Percentiles rank a stretch among this genome's conserved stretches.
Conservation (phyloP, 2,888 invertebrate species). For the Netelia virgata region DNA sequence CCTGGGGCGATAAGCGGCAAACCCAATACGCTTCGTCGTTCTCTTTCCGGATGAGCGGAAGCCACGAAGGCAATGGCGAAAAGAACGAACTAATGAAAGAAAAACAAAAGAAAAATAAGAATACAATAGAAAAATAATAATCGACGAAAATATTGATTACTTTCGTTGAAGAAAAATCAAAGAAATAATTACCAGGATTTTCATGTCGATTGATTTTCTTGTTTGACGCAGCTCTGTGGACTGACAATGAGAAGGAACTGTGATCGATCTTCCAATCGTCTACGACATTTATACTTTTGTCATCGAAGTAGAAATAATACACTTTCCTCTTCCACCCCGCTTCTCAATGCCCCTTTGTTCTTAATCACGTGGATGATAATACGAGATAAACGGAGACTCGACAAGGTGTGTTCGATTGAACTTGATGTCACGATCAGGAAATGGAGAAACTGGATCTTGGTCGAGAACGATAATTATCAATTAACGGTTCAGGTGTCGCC, state of each 20-base stretch:
- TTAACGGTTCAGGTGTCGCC: constrained; percentile 67
- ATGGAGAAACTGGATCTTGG: constrained; percentile 71
- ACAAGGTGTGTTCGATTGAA: constrained; percentile 50
- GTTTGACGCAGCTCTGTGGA: constrained; percentile 55
- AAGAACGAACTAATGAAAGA: constrained; percentile 57
- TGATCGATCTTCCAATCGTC: constrained; percentile 65
- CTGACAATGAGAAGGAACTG: constrained; percentile 67
- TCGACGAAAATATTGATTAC: background rate
- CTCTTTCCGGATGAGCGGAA: constrained; percentile 69
- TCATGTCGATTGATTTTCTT: constrained; percentile 71
- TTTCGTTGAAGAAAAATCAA: constrained; percentile 4
- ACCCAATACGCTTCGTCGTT: constrained; percentile 72
- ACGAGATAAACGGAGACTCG: constrained; percentile 26
- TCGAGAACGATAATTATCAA: constrained; percentile 54
- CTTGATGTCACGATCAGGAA: constrained; percentile 70
- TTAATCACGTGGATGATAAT: constrained; percentile 47
- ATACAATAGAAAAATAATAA: constrained; percentile 1
- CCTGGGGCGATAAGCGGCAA: constrained; percentile 58
- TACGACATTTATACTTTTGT: constrained; percentile 73
- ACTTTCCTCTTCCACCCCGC: constrained; percentile 54
- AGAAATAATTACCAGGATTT: constrained; percentile 71
- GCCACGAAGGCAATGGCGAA: constrained; percentile 59
- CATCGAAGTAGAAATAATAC: constrained; percentile 18
- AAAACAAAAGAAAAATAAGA: background rate
- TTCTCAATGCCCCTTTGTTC: background rate